Conservation (phyloP, 2,113 vertebrate species). For the Desmodus rotundus region DNA sequence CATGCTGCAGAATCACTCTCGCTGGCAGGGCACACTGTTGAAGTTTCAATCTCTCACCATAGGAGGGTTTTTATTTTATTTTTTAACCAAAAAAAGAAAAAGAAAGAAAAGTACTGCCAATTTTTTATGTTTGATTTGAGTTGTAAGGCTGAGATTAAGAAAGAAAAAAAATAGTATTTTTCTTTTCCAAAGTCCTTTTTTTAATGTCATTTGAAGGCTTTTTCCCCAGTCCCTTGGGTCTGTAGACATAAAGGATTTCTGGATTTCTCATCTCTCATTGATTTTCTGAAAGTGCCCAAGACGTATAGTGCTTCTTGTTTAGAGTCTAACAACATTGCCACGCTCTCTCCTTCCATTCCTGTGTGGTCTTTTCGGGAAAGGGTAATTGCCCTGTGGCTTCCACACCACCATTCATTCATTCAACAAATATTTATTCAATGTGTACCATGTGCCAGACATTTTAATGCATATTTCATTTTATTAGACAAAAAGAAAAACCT, state of each 20-base stretch:
- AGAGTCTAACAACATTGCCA: slow-evolving; percentile 7
- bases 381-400: slow-evolving; percentile 68
- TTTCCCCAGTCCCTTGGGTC: slow-evolving; percentile 60
- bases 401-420: slow-evolving; percentile 65
- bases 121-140: slow-evolving; percentile 65
- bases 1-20: slow-evolving; percentile 24
- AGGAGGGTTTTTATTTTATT: not conserved
- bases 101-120: not conserved
- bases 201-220: slow-evolving; percentile 64
- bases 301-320: slow-evolving; percentile 35
- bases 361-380: slow-evolving; percentile 72
- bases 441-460: slow-evolving; percentile 38
- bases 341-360: slow-evolving; percentile 52
- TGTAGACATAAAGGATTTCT: slow-evolving; percentile 44
- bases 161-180: slow-evolving; percentile 49
- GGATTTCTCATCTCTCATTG: slow-evolving; percentile 63
- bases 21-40: not conserved
- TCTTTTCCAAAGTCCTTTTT: slow-evolving; percentile 63
- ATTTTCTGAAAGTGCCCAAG: slow-evolving; percentile 47
- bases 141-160: slow-evolving; percentile 58
- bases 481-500: slow-evolving; percentile 63
- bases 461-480: slow-evolving; percentile 66
- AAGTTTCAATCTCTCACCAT: slow-evolving; percentile 32
- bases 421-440: slow-evolving; percentile 70
- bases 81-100: not conserved